Base-by-base conservation (phyloP, 1,140 invertebrate species). In the Tribolium madens region DNA sequence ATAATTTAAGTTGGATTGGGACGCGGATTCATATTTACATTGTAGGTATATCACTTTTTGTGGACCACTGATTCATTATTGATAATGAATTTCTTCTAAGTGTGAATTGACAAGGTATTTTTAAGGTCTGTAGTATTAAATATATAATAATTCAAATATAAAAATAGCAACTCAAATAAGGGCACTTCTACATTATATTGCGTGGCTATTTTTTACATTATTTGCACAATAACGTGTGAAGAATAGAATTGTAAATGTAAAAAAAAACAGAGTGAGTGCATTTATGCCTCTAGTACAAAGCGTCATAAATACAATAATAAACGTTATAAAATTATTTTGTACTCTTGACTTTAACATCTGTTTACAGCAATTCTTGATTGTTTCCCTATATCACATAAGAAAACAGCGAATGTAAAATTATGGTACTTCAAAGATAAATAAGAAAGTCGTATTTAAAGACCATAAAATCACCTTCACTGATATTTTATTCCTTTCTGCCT, bases 161-260 rank as follows among this genome's bases (percentile, higher is more conserved):
- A 42, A 42, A 42, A 42, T 42, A 42, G 48, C 15, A 50, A 17
- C 48, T 50, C 15, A 50, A 50, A 50, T 50, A 50, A 50, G 48
- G 48, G 7, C 48, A 50, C 48, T 50, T 50, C 48, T 50, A 50
- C 48, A 7, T 14, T 6, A 15, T 17, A 50, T 50, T 17, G 48
- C 48, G 48, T 50, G 48, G 15, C 36, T 42, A 42, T 42, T 42
- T 42, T 42, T 50, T 50, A 50, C 13, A 50, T 13, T 50, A 15
- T 14, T 15, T 50, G 13, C 14, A 50, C 13, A 13, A 50, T 15
- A 50, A 50, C 0, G 6, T 10, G 36, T n/a, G n/a, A 42, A 4
- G 2, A 42, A 42, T 42, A 42, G n/a, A n/a, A n/a, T n/a, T n/a
- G n/a, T n/a, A 10, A 42, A 9, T 42, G 7, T 36, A 10, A n/a